Evolutionary conservation across 2,888 invertebrate species (phyloP), one percentile per base, ranked within the genome.

Genomic region (Mayetiola destructor): DNA sequence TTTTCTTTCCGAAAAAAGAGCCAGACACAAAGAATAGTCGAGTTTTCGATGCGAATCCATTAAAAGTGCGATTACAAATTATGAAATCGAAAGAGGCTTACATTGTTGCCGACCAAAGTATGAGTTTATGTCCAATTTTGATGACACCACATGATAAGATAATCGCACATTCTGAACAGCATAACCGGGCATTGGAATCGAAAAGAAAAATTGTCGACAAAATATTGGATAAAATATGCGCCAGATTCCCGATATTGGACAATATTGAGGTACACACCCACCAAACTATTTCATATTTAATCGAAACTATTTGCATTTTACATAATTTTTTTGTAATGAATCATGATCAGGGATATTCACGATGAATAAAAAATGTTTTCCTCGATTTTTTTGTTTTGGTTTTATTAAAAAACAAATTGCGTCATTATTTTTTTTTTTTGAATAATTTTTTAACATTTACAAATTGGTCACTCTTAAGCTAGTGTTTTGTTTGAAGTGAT

Each of bases 401-500:
- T n/a, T n/a, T n/a, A n/a, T n/a, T n/a, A n/a, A n/a, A n/a, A n/a
- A n/a, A n/a, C n/a, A n/a, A n/a, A n/a, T n/a, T n/a, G n/a, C n/a
- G n/a, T n/a, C n/a, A n/a, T n/a, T n/a, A n/a, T n/a, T n/a, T n/a
- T n/a, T n/a, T n/a, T n/a, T n/a, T n/a, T n/a, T n/a, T n/a, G n/a
- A n/a, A n/a, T n/a, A n/a, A n/a, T n/a, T n/a, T n/a, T n/a, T n/a
- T n/a, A n/a, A n/a, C n/a, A n/a, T n/a, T n/a, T n/a, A n/a, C n/a
- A n/a, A n/a, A n/a, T n/a, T n/a, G n/a, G n/a, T n/a, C n/a, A n/a
- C n/a, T 57, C 57, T 69, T n/a, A n/a, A n/a, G n/a, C n/a, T n/a
- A n/a, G n/a, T 69, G 59, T 58, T 61, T 60, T 27, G 67, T 72
- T 61, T 77, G 73, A 59, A 84, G 65, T 0, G 83, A 83, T 3